A percentile compares a stretch with the other conserved stretches of the same genome.
These are phyloP conservation scores for Drosophila ogumai DNA, from an alignment of 1,140 invertebrate genomes.

Conservation along the genomic window DNA sequence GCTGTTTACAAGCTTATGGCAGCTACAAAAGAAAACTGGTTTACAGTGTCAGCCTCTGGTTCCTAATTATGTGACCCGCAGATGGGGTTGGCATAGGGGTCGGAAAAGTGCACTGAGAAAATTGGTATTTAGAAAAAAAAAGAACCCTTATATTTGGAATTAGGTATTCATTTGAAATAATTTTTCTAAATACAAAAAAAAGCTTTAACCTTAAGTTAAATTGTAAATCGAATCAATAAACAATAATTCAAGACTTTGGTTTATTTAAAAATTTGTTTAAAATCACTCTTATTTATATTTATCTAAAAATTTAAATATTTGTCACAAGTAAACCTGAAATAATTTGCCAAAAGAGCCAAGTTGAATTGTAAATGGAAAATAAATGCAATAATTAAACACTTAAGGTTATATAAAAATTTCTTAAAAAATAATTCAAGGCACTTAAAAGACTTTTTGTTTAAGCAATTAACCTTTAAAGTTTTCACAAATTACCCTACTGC, in stretches of 20 bases:
- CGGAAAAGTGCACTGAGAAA: not conserved
- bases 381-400: not conserved
- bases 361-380: not conserved
- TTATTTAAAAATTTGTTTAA: no score
- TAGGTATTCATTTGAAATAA: no score
- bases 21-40: conserved; percentile 32
- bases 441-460: not conserved
- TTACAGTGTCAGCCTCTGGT: conserved; percentile 47
- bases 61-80: conserved; percentile 42
- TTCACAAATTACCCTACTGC: not conserved
- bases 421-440: not conserved
- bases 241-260: no score
- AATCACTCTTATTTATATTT: not conserved
- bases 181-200: no score
- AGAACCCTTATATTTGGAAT: no score
- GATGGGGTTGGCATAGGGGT: not conserved
- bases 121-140: not conserved
- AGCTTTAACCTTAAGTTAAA: no score
- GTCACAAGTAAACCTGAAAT: not conserved
- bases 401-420: not conserved
- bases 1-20: conserved; percentile 50
- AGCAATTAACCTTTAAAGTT: not conserved
- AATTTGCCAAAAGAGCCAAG: not conserved
- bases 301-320: not conserved
- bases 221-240: no score